phyloP scores from a whole-genome alignment of 2,797 vertebrate species.

The Allobates femoralis region DNA sequence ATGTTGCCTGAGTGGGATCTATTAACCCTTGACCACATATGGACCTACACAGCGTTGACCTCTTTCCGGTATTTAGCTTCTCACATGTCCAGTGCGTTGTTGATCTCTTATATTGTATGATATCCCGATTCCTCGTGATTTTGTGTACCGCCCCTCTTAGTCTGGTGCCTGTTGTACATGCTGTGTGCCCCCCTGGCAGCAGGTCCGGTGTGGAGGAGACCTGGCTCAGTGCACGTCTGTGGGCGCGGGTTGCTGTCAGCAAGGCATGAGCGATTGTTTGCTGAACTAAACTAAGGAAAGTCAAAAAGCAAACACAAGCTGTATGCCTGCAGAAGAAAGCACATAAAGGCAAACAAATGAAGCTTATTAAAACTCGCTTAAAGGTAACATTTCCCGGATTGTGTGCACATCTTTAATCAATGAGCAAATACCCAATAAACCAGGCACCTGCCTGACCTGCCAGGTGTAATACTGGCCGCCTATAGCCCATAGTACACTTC shows the following conservation, averaged over 20 bases:
- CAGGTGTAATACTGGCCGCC: no score
- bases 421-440: neutral
- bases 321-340: constrained; percentile 30
- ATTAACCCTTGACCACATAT: no score
- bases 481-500: no score
- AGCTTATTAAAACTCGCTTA: constrained; percentile 14
- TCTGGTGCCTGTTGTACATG: neutral
- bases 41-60: no score
- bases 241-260: neutral
- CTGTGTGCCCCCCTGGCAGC: neutral
- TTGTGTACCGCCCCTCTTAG: neutral
- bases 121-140: neutral
- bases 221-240: neutral
- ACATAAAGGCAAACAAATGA: constrained; percentile 21
- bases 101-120: no score
- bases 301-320: constrained; percentile 41
- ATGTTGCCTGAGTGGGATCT: no score
- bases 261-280: constrained; percentile 19
- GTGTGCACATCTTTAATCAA: neutral
- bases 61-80: no score
- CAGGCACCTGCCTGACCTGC: neutral
- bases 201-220: neutral
- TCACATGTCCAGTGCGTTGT: no score
- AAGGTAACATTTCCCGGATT: constrained; percentile 41
- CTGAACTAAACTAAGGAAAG: neutral